Percentiles rank a stretch among this genome's conserved stretches.
Evolutionary conservation across 2,888 invertebrate species (phyloP).

Genomic region (Gryllus longicercus): DNA sequence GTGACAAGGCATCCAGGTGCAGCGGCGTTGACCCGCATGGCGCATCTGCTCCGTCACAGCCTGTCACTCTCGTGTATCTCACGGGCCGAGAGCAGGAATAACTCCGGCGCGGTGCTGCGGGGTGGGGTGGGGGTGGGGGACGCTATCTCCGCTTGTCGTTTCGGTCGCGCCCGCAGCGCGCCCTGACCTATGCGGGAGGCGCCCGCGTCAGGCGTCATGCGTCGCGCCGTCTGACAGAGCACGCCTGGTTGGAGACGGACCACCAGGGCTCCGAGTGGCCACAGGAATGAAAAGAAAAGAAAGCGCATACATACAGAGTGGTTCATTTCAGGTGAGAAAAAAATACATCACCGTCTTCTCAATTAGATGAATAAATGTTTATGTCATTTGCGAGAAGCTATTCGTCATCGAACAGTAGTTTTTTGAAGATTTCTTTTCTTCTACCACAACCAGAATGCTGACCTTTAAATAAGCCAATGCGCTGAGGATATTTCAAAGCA

Average conservation of each 20-base stretch:
- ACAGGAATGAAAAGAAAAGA: too few relatives aligned
- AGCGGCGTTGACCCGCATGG: too few relatives aligned
- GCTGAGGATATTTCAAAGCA: too few relatives aligned
- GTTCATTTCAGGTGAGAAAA: background rate
- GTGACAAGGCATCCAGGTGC: too few relatives aligned
- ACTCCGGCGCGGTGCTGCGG: too few relatives aligned
- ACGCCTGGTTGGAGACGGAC: too few relatives aligned
- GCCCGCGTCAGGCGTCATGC: background rate
- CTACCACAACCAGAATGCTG: background rate
- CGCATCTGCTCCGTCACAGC: too few relatives aligned
- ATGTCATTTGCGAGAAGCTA: background rate
- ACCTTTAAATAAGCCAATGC: too few relatives aligned
- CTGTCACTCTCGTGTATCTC: too few relatives aligned
- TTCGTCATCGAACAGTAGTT: background rate
- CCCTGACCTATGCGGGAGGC: background rate
- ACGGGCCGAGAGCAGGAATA: too few relatives aligned
- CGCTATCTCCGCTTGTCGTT: background rate
- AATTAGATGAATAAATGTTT: background rate
- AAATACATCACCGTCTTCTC: background rate
- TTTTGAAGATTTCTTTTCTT: background rate
- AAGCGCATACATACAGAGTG: too few relatives aligned
- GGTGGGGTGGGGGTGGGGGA: background rate
- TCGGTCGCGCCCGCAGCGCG: background rate
- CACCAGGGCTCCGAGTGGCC: too few relatives aligned
- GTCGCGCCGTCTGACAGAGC: background rate